Evolutionary conservation across 1,140 invertebrate genomes (phyloP).

Genomic region (Aphis craccivora): DNA sequence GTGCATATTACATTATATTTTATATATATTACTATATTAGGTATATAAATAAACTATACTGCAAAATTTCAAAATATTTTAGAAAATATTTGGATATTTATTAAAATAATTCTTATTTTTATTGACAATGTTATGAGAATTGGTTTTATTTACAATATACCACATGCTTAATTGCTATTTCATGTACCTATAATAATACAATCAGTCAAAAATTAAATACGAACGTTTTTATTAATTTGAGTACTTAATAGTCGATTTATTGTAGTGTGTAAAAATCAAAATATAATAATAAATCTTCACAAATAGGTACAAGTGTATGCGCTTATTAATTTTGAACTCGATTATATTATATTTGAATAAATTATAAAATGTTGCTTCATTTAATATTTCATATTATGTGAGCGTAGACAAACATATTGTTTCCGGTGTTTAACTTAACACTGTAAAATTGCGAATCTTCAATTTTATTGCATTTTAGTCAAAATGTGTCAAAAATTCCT

Average conservation of each 20-base stretch:
- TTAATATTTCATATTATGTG: background rate
- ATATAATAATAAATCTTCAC: too few relatives aligned
- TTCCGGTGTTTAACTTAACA: background rate
- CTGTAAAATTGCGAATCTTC: background rate
- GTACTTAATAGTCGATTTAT: background rate
- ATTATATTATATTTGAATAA: too few relatives aligned
- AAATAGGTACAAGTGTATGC: background rate
- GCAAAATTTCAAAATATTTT: too few relatives aligned
- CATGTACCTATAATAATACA: background rate
- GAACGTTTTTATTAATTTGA: background rate
- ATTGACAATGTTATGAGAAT: background rate
- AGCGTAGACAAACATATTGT: background rate
- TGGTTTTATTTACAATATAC: background rate
- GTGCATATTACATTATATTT: background rate
- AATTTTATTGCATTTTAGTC: background rate
- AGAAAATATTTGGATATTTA: too few relatives aligned
- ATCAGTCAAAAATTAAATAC: background rate
- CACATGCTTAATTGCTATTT: too few relatives aligned
- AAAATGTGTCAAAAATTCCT: background rate
- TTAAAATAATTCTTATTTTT: too few relatives aligned
- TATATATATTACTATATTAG: too few relatives aligned
- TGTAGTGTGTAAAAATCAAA: background rate
- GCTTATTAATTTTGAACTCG: background rate
- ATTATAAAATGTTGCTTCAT: fast-evolving
- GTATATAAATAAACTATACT: too few relatives aligned